Percentiles rank a stretch among this genome's conserved stretches.
Conservation (phyloP, 2,113 vertebrate genomes). For the Phoenicopterus ruber region DNA sequence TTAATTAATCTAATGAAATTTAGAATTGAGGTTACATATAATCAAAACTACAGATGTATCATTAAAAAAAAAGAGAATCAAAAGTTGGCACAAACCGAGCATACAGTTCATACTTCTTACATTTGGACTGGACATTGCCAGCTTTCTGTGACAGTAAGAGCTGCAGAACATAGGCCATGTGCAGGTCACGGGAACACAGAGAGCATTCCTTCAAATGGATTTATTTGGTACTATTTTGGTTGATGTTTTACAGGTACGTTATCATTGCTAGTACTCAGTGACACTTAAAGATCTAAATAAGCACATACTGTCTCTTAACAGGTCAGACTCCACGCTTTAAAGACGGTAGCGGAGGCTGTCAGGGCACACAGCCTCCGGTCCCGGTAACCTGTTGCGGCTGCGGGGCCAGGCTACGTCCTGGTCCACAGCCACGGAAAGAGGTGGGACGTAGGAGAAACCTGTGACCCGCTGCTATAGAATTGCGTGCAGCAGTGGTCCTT, state of each 20-base stretch:
- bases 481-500: neutral
- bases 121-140: neutral
- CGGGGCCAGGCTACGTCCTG: neutral
- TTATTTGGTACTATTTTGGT: neutral
- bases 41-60: neutral
- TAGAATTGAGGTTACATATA: neutral
- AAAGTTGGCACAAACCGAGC: neutral
- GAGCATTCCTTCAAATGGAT: neutral
- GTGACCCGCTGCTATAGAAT: neutral
- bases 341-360: neutral
- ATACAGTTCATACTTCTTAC: neutral
- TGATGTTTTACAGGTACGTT: constrained; percentile 29
- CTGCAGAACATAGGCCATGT: neutral
- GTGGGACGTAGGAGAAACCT: neutral
- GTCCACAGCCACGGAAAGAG: neutral
- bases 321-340: neutral
- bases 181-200: neutral
- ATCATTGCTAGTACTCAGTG: neutral
- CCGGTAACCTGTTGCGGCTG: neutral
- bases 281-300: neutral
- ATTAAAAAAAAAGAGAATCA: neutral
- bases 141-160: neutral
- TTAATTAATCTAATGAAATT: neutral
- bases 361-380: neutral
- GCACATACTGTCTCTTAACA: neutral